phyloP scores from a whole-genome alignment of 2,888 invertebrate genomes.

The Athalia circularis region DNA sequence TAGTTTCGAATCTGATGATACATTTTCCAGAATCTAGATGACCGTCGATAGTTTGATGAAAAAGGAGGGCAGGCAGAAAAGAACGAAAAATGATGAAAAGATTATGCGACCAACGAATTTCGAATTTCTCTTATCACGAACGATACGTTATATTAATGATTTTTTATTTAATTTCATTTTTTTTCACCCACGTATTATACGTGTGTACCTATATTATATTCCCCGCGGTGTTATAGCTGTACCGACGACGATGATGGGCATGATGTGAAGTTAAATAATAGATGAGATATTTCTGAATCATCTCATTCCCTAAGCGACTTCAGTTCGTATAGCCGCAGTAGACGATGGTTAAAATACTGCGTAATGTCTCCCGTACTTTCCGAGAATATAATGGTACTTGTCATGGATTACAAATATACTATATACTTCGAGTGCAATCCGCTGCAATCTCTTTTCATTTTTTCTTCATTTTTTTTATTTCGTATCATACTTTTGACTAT shows the following conservation, averaged over 20 bases:
- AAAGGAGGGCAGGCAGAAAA: no score
- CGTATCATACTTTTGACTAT: no score
- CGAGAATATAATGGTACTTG: slow-evolving; percentile 27
- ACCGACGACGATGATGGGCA: neutral
- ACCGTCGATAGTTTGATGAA: no score
- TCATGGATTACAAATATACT: slow-evolving; percentile 2
- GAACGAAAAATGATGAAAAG: no score
- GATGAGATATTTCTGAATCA: slow-evolving; percentile 2
- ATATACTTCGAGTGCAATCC: slow-evolving; percentile 34
- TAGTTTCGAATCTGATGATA: no score
- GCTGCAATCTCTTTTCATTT: neutral
- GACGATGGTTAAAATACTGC: neutral
- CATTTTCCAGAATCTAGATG: no score
- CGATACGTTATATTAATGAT: neutral
- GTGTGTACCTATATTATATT: neutral
- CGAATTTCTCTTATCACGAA: no score
- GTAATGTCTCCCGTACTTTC: slow-evolving; percentile 11
- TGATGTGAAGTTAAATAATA: neutral
- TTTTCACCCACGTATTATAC: neutral
- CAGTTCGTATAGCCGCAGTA: neutral
- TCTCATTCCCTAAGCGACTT: slow-evolving; percentile 26
- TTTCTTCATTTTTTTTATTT: neutral
- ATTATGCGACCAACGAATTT: no score
- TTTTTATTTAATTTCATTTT: slow-evolving; percentile 22
- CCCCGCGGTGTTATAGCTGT: no score